Evolutionary conservation across 2,797 vertebrate genomes (phyloP).

Genomic region (Anguilla anguilla): DNA sequence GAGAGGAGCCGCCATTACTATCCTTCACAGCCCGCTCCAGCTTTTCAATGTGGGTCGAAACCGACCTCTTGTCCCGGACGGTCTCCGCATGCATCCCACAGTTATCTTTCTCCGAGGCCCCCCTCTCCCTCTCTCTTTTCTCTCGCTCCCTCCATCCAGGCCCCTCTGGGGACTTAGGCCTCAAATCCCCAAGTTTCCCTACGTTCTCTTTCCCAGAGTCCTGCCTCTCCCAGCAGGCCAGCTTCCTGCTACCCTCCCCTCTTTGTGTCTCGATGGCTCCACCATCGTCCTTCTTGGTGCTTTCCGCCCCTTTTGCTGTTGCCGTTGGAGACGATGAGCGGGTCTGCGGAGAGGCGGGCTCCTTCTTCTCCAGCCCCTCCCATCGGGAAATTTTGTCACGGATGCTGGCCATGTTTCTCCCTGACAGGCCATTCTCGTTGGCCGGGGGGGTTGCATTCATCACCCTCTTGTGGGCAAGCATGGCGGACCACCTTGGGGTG

Average conservation of each 20-base stretch:
- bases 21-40: conserved; percentile 91
- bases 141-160: conserved; percentile 52
- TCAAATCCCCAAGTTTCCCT: conserved; percentile 60
- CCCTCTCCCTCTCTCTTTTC: conserved; percentile 53
- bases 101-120: conserved; percentile 36
- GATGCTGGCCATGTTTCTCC: conserved; percentile 83
- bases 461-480: conserved; percentile 65
- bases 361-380: conserved; percentile 85
- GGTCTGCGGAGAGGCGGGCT: conserved; percentile 40
- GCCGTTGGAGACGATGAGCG: conserved; percentile 47
- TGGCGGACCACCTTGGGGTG: conserved; percentile 63
- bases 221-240: conserved; percentile 74
- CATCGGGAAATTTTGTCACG: conserved; percentile 97
- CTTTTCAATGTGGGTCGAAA: conserved; percentile 89
- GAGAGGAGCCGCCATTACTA: conserved; percentile 79
- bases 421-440: conserved; percentile 74
- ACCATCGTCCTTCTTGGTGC: conserved; percentile 73
- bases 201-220: conserved; percentile 80
- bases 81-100: conserved; percentile 65
- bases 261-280: conserved; percentile 38
- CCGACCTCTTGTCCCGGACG: conserved; percentile 82
- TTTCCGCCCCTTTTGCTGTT: conserved; percentile 68
- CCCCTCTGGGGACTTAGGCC: conserved; percentile 62
- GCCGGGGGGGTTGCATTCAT: conserved; percentile 65
- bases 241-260: conserved; percentile 9